These are phyloP conservation scores for Centruroides sculpturatus DNA, from an alignment of 1,140 invertebrate species.

Conservation along the genomic window DNA sequence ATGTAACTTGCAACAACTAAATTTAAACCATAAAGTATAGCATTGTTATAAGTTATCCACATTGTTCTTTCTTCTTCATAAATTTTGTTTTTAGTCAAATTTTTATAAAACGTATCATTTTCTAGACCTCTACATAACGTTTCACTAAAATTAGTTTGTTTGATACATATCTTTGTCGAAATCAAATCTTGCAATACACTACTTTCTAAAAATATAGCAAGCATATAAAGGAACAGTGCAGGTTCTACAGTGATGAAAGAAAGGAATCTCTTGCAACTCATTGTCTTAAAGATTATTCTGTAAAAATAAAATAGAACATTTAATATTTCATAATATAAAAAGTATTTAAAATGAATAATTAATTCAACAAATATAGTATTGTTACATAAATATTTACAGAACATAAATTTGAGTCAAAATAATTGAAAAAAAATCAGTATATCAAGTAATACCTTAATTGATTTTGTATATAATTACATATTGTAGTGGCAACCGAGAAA, in stretches of 20 bases:
- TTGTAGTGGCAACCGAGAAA: no score
- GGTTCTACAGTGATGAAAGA: conserved; percentile 33
- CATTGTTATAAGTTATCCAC: conserved; percentile 20
- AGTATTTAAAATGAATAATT: no score
- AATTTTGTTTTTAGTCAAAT: conserved; percentile 10
- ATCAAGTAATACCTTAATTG: no score
- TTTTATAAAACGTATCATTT: conserved; percentile 1
- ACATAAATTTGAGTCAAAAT: no score
- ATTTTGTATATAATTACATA: no score
- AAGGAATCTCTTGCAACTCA: neutral
- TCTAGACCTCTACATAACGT: conserved; percentile 21
- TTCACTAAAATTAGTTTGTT: conserved; percentile 15
- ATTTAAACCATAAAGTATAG: conserved; percentile 29
- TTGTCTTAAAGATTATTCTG: neutral
- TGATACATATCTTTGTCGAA: conserved; percentile 30
- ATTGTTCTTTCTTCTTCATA: neutral
- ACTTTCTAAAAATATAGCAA: conserved; percentile 31
- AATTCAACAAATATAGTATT: no score
- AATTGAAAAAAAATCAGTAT: no score
- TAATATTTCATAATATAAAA: no score
- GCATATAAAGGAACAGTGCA: conserved; percentile 35
- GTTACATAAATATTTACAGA: no score
- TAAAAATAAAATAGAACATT: no score
- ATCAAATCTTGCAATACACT: conserved; percentile 34
- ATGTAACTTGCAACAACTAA: conserved; percentile 29